These are phyloP conservation scores for Mastigias papua DNA, from an alignment of 30 jellyfish, hydroid and myxozoan species.

Conservation along the genomic window DNA sequence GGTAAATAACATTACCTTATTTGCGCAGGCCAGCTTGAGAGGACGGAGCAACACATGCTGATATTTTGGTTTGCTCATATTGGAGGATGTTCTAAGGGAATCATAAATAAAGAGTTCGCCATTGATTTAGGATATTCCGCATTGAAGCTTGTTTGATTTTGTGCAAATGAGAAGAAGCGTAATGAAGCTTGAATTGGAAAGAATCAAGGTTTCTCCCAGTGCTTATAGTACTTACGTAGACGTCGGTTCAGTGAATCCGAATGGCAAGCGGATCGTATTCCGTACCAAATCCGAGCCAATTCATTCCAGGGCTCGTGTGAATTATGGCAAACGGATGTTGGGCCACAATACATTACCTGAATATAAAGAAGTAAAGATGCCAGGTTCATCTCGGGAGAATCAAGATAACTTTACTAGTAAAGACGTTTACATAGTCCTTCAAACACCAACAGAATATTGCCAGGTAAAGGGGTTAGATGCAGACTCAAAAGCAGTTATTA, in stretches of 20 bases:
- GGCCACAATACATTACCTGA: not conserved
- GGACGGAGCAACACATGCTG: not conserved
- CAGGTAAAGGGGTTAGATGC: not conserved
- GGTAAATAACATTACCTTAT: not conserved
- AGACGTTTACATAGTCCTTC: conserved; percentile 7
- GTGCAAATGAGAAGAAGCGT: not conserved
- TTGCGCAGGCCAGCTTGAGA: not conserved
- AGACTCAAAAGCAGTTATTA: not conserved
- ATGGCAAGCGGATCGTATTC: conserved; percentile 21
- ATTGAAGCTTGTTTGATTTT: not conserved
- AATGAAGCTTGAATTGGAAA: conserved; percentile 20
- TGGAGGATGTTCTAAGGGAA: not conserved
- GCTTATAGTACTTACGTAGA: conserved; percentile 17
- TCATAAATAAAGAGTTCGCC: not conserved
- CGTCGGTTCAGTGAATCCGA: not conserved
- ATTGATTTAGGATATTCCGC: not conserved
- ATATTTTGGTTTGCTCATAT: not conserved
- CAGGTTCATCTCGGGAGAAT: not conserved
- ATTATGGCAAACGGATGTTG: not conserved
- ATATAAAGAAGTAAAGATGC: not conserved
- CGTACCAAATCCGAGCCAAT: conserved; percentile 59
- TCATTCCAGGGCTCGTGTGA: not conserved
- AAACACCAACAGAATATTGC: not conserved
- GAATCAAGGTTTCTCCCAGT: not conserved
- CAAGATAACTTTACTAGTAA: too few species aligned